Base-by-base conservation (phyloP, 2,797 vertebrate genomes). In the Columba guinea region DNA sequence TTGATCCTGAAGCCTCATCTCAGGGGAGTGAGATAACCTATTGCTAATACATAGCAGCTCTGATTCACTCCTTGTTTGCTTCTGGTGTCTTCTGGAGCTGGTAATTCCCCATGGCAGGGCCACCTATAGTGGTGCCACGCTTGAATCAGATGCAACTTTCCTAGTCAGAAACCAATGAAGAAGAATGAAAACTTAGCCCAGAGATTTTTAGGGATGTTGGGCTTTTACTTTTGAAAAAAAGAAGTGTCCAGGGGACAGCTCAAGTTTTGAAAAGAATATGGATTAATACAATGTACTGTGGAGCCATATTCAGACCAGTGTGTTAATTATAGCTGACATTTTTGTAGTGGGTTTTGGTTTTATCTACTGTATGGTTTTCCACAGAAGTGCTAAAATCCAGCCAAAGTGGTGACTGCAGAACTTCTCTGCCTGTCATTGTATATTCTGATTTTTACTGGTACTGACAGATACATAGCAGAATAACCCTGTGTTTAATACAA, bases 391-490 rank as follows among this genome's bases (percentile, higher is more conserved):
- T 84, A 22, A 89, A 77, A 87, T 74, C 51, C 55, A 70, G 15
- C 32, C 35, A 9, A 27, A 30, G 73, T 41, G 30, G n/a, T 86
- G 77, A 30, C 39, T 23, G 23, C 26, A 41, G 70, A 73, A 41
- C 63, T 58, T 74, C n/a, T 84, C 30, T 79, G 37, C 7, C 0
- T 75, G 53, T 67, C 46, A 24, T 51, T 62, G n/a, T 87, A 11
- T 91, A 24, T 93, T 97, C 89, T 94, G 89, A 94, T 97, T 93
- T 87, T 78, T 94, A 92, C 92, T 85, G 92, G 82, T 80, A 74
- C 89, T 89, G 95, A 73, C 95, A 96, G 96, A 94, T 95, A 92
- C 84, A 68, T 94, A 88, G 76, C 68, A 67, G 64, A 77, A 73
- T 70, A 87, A 82, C 44, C 21, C 76, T 35, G 3, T 4, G 15